Conservation (phyloP, 2,888 invertebrate species). For the Dasysyrphus tricinctus region DNA sequence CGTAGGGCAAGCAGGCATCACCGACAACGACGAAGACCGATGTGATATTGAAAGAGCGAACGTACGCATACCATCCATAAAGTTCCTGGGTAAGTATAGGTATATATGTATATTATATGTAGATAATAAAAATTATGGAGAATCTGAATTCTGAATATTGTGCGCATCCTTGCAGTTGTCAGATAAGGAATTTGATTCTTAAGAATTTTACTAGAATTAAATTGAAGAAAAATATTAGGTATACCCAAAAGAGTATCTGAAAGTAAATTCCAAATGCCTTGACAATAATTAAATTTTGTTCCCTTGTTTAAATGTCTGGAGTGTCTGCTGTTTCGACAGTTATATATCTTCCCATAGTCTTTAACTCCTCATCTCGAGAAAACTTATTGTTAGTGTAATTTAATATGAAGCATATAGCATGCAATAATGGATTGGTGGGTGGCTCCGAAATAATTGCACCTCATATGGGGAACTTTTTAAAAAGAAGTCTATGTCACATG, state of each 20-base stretch:
- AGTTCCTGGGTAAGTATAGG: not conserved
- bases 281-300: not conserved
- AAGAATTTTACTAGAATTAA: constrained; percentile 24
- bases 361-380: not conserved
- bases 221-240: not conserved
- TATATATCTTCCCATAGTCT: no score
- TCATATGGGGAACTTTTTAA: no score
- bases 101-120: not conserved
- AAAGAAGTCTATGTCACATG: no score
- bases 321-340: not conserved
- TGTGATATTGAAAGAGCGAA: constrained; percentile 2
- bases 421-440: no score
- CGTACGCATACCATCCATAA: constrained; percentile 25
- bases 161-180: constrained; percentile 40
- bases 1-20: not conserved
- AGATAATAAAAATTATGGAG: constrained; percentile 16
- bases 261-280: not conserved
- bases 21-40: not conserved
- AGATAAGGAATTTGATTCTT: constrained; percentile 50
- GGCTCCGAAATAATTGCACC: no score
- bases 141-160: constrained; percentile 38
- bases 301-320: not conserved
- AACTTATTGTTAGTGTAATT: no score
- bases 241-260: not conserved
- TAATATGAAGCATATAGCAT: no score